These are phyloP conservation scores for Meriones psammophilus DNA, from an alignment of 2,797 vertebrate genomes.

Conservation along the genomic window DNA sequence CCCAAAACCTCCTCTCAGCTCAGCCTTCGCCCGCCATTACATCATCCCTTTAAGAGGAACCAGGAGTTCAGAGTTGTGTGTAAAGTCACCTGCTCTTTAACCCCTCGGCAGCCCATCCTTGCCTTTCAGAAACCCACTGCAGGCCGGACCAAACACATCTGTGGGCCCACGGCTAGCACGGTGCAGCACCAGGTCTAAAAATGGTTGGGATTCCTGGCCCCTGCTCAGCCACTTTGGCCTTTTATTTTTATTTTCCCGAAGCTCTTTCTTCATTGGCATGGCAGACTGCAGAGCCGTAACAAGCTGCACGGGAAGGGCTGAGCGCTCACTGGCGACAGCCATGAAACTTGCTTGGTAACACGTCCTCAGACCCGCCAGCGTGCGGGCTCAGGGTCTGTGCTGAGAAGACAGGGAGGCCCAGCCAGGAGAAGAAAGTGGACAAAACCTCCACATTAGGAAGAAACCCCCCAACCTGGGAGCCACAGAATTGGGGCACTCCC, in stretches of 20 bases:
- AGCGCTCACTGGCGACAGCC: not conserved
- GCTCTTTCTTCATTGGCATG: not conserved
- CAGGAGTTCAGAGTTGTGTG: not conserved
- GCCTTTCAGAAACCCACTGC: not conserved
- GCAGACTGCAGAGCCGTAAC: not conserved
- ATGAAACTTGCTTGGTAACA: not conserved
- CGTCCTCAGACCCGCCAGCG: not conserved
- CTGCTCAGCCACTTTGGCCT: not conserved
- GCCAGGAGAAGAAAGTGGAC: not conserved
- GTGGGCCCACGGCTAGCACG: rapidly evolving
- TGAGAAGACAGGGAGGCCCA: not conserved
- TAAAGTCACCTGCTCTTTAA: slow-evolving; percentile 1
- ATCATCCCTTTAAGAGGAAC: not conserved
- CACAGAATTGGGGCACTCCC: rapidly evolving
- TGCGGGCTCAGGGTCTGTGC: too few species aligned
- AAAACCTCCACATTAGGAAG: not conserved
- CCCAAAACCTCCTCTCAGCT: not conserved
- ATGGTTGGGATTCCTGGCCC: not conserved
- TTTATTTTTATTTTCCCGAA: not conserved
- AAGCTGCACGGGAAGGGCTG: not conserved
- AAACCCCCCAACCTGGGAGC: not conserved
- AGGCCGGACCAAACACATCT: not conserved
- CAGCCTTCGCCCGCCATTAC: not conserved
- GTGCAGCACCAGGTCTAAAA: not conserved
- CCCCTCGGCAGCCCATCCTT: not conserved